Evolutionary conservation across 2,888 invertebrate genomes (phyloP), one percentile per base, ranked within the genome.

Genomic region (Blastobasis lacticolella): DNA sequence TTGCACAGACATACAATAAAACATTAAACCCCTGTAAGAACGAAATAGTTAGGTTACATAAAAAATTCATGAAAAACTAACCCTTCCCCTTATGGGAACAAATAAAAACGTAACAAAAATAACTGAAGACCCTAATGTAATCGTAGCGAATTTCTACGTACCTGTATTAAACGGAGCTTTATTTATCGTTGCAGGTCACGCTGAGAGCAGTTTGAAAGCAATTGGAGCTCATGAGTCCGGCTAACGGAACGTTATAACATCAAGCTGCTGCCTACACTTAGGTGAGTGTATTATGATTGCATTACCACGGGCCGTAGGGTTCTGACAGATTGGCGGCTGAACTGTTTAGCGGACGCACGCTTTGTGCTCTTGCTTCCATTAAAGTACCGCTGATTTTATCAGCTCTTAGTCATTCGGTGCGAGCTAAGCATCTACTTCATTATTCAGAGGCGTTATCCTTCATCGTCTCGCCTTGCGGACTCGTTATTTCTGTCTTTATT

Each of bases 201-300:
- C 54, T 54, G 57, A 57, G 54, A 58, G 57, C 37, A 49, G 56
- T 52, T 51, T 54, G 60, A 66, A 57, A 53, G 58, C 59, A 63
- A 62, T 64, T 59, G 53, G 59, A 64, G 71, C 78, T 63, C 74
- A 87, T 85, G 86, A 75, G 61, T 71, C 61, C 64, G 54, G 68
- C 57, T 62, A 75, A 62, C 54, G 63, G 59, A 69, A 57, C 66
- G 57, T 85, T 83, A 85, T 86, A 86, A 85, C 87, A 82, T 75
- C 76, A 71, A 78, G 72, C 74, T 72, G 67, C 72, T 70, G 71
- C 77, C 75, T 75, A 64, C 61, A 71, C 68, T 86, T 81, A 81
- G 84, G 88, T 88, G 71, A 72, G 75, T 65, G 57, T 48, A 37
- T 54, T 51, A 47, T 48, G 23, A 49, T 49, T 49, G 23, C 49